Percentiles rank a stretch among this genome's conserved stretches.
Evolutionary conservation across 2,888 invertebrate genomes (phyloP).

Genomic region (Phalera bucephala): DNA sequence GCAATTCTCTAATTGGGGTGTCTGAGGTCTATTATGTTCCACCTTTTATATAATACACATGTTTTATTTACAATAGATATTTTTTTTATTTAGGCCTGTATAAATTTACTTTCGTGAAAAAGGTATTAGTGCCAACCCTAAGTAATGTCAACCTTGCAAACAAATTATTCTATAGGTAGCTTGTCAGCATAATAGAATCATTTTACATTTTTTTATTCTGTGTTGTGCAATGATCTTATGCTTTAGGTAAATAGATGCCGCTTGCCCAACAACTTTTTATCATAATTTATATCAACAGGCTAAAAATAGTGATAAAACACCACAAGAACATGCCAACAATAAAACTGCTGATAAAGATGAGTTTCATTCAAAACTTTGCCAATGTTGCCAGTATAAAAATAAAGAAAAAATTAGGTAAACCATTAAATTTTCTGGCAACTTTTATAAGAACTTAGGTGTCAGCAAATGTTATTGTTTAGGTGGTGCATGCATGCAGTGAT

Average conservation of each 20-base stretch:
- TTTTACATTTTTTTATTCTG: constrained; percentile 3
- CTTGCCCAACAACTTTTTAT: constrained; percentile 7
- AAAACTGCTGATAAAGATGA: constrained; percentile 2
- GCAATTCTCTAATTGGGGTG: too few species aligned
- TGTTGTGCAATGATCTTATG: not conserved
- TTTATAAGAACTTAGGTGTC: constrained; percentile 41
- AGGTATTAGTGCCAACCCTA: not conserved
- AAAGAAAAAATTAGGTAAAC: constrained; percentile 8
- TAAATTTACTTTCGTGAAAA: too few species aligned
- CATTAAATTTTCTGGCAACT: constrained; percentile 41
- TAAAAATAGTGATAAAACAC: constrained; percentile 4
- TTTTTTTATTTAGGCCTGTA: too few species aligned
- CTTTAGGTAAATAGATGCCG: constrained; percentile 1
- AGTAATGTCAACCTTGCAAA: constrained; percentile 14
- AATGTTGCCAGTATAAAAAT: constrained; percentile 48
- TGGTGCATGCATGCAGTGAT: constrained; percentile 35
- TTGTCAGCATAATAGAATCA: constrained; percentile 6
- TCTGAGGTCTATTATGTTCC: too few species aligned
- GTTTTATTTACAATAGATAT: too few species aligned
- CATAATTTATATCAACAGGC: constrained; percentile 5
- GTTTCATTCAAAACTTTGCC: constrained; percentile 9
- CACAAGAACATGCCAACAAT: constrained; percentile 8
- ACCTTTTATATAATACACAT: too few species aligned
- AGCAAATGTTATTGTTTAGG: constrained; percentile 32
- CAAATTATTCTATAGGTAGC: constrained; percentile 8